A percentile compares a stretch with the other conserved stretches of the same genome.
Conservation (phyloP, 2,888 invertebrate genomes). For the Himalopsyche tibetana region DNA sequence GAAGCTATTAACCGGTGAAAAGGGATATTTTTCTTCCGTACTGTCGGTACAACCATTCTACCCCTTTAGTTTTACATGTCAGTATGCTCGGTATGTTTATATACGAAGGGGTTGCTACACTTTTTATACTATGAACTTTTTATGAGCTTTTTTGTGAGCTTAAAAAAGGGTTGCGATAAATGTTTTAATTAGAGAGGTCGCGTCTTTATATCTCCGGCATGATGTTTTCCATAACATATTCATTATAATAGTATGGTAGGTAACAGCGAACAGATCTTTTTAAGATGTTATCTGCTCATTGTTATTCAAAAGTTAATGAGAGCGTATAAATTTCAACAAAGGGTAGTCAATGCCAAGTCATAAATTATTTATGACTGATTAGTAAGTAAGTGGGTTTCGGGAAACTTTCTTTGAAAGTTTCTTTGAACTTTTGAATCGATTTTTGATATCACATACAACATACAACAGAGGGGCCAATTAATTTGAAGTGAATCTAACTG, state of each 20-base stretch:
- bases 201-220: conserved; percentile 59
- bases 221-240: conserved; percentile 64
- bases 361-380: conserved; percentile 66
- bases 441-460: neutral
- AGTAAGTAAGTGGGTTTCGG: conserved; percentile 52
- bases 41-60: conserved; percentile 32
- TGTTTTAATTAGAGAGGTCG: conserved; percentile 65
- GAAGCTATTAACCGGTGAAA: conserved; percentile 64
- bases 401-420: conserved; percentile 33
- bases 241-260: conserved; percentile 60
- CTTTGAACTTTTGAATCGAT: neutral
- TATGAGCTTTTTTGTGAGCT: conserved; percentile 62
- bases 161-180: conserved; percentile 64
- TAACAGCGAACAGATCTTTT: conserved; percentile 51
- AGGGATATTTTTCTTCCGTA: conserved; percentile 60
- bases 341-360: conserved; percentile 65
- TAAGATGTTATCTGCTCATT: conserved; percentile 63
- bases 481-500: no score
- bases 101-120: conserved; percentile 55
- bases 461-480: neutral
- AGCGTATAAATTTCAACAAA: conserved; percentile 64
- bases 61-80: conserved; percentile 46
- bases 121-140: conserved; percentile 57
- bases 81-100: conserved; percentile 56
- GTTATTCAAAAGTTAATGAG: conserved; percentile 65